These are phyloP conservation scores for Colostygia pectinataria DNA, from an alignment of 2,888 invertebrate genomes.

Conservation along the genomic window DNA sequence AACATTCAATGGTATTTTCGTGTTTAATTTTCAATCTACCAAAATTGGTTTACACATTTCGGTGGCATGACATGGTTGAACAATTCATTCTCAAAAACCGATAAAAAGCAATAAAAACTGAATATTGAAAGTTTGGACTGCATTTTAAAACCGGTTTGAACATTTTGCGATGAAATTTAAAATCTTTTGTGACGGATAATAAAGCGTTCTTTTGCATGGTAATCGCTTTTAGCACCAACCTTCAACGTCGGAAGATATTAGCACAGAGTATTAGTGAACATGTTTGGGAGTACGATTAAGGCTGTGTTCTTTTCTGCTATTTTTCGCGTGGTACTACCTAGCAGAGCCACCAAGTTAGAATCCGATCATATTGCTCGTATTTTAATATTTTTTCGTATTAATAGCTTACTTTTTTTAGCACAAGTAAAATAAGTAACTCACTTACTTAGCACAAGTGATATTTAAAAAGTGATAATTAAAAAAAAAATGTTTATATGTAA, in stretches of 20 bases:
- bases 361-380: too few species aligned
- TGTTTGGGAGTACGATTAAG: background rate
- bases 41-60: background rate
- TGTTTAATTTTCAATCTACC: background rate
- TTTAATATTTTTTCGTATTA: too few species aligned
- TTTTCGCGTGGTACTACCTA: too few species aligned
- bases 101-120: conserved; percentile 4
- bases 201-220: conserved; percentile 27
- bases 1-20: background rate
- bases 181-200: conserved; percentile 29
- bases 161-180: conserved; percentile 25
- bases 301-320: too few species aligned
- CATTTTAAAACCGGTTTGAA: conserved; percentile 15
- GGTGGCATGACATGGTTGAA: background rate
- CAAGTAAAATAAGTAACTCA: too few species aligned
- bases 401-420: too few species aligned
- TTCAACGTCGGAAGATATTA: conserved; percentile 13
- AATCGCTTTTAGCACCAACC: conserved; percentile 26
- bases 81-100: conserved; percentile 3
- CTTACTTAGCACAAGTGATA: too few species aligned
- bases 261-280: conserved; percentile 4
- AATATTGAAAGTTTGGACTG: conserved; percentile 7
- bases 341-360: too few species aligned
- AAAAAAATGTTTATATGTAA: too few species aligned
- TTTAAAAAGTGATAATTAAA: too few species aligned